Percentiles rank a stretch among this genome's conserved stretches.
Evolutionary conservation across 2,113 vertebrate species (phyloP).

Genomic region (Aspiorhynchus laticeps): DNA sequence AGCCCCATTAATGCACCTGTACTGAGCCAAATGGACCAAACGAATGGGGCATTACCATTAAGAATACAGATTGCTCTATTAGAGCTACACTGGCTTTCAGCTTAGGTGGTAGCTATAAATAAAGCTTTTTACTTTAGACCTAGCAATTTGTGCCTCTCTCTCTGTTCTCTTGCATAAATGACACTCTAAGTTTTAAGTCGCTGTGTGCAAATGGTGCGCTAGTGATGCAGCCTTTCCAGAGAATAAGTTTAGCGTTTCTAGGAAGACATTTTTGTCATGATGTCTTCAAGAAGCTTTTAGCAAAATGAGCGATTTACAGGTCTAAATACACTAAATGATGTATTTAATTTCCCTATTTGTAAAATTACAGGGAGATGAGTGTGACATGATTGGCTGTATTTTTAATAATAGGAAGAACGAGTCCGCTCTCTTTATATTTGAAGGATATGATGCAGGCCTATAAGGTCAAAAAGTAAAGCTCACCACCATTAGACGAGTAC

Average conservation of each 20-base stretch:
- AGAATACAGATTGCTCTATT: slow-evolving; percentile 80
- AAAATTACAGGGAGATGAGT: slow-evolving; percentile 31
- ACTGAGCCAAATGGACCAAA: slow-evolving; percentile 78
- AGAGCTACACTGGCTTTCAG: slow-evolving; percentile 71
- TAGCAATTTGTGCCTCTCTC: slow-evolving; percentile 70
- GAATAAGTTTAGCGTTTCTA: slow-evolving; percentile 50
- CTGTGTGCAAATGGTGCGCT: slow-evolving; percentile 59
- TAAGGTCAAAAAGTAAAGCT: slow-evolving; percentile 3
- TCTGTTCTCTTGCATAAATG: slow-evolving; percentile 70
- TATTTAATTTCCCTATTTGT: slow-evolving; percentile 28
- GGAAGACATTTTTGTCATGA: slow-evolving; percentile 39
- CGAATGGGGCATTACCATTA: slow-evolving; percentile 76
- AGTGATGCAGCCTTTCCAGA: slow-evolving; percentile 54
- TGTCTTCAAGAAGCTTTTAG: slow-evolving; percentile 47
- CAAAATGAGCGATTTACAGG: slow-evolving; percentile 46
- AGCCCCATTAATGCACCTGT: slow-evolving; percentile 76
- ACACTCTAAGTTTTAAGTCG: slow-evolving; percentile 69
- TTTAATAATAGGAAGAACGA: slow-evolving; percentile 36
- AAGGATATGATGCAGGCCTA: slow-evolving; percentile 30
- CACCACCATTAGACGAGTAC: slow-evolving; percentile 43
- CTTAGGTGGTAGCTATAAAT: slow-evolving; percentile 72
- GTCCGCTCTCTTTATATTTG: slow-evolving; percentile 20
- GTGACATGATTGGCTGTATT: slow-evolving; percentile 24
- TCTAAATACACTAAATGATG: slow-evolving; percentile 41
- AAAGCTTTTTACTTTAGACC: slow-evolving; percentile 70